Evolutionary conservation across 2,113 vertebrate species (phyloP), one percentile per base, ranked within the genome.

Genomic region (Tupaia tana): DNA sequence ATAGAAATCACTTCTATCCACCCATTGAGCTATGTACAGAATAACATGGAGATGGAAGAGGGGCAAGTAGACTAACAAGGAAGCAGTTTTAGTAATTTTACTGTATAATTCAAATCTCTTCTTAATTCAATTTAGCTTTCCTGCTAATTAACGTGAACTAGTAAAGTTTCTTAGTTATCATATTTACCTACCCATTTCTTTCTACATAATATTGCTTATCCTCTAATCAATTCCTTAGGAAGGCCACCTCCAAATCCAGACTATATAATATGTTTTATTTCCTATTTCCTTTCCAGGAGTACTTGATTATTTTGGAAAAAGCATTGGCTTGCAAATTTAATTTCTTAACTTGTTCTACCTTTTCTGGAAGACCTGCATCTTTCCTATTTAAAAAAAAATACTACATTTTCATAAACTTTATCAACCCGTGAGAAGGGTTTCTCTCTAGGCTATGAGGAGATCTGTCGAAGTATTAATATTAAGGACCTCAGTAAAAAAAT

Each of bases 121-220:
- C 25, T 3, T 89, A 85, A 92, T 92, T 91, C 64, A 93, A 16
- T 89, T 91, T 94, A 66, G n/a, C 58, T 94, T 95, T 94, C 85
- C n/a, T 74, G 67, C 63, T 96, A 93, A 95, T 91, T 86, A 89
- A 90, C 85, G 31, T 66, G 67, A 96, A 90, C 92, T 95, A 96
- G 78, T 91, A 80, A 79, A 34, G 15, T 71, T 92, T 78, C 67
- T 74, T 77, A 89, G 77, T 94, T 95, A 71, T 84, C 64, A 15
- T 90, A 67, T 92, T 95, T 93, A 81, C 43, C 63, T 91, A 54
- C 79, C 61, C 93, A 18, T 2, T 95, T 95, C 90, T 92, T 96
- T 90, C 31, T 87, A 61, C 10, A 31, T 93, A 93, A 93, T 97
- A 70, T 81, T 86, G 25, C 94, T 96, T 86, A 86, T 24, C 34